Conservation (phyloP, 2,113 vertebrate species). For the Tetrao urogallus region DNA sequence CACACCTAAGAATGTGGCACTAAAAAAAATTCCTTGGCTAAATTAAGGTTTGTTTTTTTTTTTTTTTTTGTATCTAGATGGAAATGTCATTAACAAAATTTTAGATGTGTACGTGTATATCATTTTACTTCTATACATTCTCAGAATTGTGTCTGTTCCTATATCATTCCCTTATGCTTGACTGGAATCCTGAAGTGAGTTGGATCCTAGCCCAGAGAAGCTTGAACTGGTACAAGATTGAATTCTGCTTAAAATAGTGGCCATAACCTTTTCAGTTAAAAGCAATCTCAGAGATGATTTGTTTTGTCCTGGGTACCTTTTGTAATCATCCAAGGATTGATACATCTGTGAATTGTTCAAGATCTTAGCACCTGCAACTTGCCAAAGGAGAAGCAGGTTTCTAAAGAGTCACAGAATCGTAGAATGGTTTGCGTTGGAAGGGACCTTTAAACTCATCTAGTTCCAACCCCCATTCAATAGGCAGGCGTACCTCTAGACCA, state of each 20-base stretch:
- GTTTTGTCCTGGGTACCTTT: background rate
- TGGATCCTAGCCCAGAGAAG: background rate
- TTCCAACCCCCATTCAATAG: no score
- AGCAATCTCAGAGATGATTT: background rate
- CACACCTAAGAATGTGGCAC: background rate
- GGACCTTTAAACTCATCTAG: no score
- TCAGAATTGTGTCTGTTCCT: background rate
- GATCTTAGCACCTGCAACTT: background rate
- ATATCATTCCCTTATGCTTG: background rate
- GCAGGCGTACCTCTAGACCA: no score
- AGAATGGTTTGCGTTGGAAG: no score
- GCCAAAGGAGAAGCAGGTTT: background rate
- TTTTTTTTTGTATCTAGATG: background rate
- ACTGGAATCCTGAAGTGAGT: background rate
- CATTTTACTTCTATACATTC: background rate
- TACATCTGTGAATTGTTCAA: rapidly evolving
- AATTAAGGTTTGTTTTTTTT: background rate
- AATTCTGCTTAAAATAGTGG: background rate
- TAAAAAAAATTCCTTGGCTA: background rate
- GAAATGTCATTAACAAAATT: background rate
- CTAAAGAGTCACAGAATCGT: no score
- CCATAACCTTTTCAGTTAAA: background rate
- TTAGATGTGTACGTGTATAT: background rate
- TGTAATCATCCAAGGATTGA: background rate
- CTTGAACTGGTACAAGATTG: background rate